These are phyloP conservation scores for Anoura caudifer DNA, from an alignment of 2,113 vertebrate species.

Conservation along the genomic window DNA sequence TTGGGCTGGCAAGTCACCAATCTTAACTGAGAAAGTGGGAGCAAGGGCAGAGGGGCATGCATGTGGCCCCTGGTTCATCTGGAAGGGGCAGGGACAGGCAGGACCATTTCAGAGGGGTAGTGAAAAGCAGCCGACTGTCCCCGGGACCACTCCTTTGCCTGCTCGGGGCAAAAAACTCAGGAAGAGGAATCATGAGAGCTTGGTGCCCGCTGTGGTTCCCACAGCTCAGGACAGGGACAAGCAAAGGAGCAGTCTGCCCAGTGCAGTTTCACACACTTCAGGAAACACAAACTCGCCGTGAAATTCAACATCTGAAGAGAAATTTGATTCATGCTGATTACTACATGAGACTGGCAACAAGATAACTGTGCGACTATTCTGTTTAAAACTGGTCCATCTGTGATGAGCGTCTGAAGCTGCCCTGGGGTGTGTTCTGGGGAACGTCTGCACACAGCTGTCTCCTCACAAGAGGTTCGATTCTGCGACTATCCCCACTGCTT, in stretches of 20 bases:
- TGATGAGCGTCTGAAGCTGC: background rate
- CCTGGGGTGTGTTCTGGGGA: fast-evolving
- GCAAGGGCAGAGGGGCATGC: fast-evolving
- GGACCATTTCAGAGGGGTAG: too few species aligned
- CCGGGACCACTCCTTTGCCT: background rate
- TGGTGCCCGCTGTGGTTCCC: fast-evolving
- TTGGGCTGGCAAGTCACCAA: fast-evolving
- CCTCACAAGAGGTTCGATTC: fast-evolving
- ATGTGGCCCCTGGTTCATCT: fast-evolving
- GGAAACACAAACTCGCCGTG: background rate
- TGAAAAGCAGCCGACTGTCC: background rate
- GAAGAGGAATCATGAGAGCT: fast-evolving
- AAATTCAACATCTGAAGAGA: background rate
- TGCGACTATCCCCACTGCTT: fast-evolving
- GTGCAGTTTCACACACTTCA: background rate
- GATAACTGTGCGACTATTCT: background rate
- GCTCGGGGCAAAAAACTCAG: background rate
- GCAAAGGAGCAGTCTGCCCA: background rate
- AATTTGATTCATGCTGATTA: background rate
- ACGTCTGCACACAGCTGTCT: fast-evolving
- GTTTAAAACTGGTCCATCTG: fast-evolving
- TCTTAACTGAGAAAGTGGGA: background rate
- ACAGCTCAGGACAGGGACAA: background rate
- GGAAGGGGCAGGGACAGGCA: background rate
- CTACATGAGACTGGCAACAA: too few species aligned